Evolutionary conservation across 1,140 invertebrate genomes (phyloP).

Genomic region (Homarus americanus): DNA sequence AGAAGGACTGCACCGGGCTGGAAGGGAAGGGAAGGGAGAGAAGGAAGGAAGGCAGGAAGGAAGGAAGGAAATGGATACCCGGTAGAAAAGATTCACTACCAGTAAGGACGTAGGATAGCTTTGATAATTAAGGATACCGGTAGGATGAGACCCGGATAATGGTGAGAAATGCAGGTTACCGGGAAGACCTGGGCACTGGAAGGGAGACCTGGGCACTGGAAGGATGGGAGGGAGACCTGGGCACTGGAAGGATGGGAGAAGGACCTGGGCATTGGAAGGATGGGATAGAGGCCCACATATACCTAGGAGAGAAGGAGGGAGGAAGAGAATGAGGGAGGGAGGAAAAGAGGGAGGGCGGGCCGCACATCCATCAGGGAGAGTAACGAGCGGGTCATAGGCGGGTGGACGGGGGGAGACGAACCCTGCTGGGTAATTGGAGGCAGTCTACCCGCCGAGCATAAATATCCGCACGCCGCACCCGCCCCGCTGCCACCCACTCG

Average conservation of each 20-base stretch:
- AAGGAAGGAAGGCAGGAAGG: neutral
- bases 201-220: neutral
- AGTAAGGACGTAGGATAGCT: neutral
- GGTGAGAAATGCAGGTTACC: neutral
- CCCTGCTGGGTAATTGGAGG: constrained; percentile 73
- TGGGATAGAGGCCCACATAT: neutral
- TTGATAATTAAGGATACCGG: neutral
- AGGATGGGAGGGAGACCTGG: neutral
- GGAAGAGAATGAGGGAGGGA: neutral
- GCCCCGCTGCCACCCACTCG: constrained; percentile 60
- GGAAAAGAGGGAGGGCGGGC: neutral
- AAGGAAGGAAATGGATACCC: neutral
- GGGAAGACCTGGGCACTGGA: neutral
- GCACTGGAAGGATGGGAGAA: neutral
- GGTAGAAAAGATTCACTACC: neutral
- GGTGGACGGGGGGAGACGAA: constrained; percentile 69
- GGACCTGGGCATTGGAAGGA: neutral
- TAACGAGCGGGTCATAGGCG: constrained; percentile 66
- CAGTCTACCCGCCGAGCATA: constrained; percentile 68
- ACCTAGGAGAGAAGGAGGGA: neutral
- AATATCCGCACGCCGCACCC: constrained; percentile 66
- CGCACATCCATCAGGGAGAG: constrained; percentile 63
- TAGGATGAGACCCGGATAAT: neutral
- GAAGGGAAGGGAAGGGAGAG: neutral
- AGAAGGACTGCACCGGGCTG: neutral